Evolutionary conservation across 30 jellyfish, hydroid and myxozoan genomes (phyloP), one percentile per base, ranked within the genome.

Genomic region (Cassiopea xamachana): DNA sequence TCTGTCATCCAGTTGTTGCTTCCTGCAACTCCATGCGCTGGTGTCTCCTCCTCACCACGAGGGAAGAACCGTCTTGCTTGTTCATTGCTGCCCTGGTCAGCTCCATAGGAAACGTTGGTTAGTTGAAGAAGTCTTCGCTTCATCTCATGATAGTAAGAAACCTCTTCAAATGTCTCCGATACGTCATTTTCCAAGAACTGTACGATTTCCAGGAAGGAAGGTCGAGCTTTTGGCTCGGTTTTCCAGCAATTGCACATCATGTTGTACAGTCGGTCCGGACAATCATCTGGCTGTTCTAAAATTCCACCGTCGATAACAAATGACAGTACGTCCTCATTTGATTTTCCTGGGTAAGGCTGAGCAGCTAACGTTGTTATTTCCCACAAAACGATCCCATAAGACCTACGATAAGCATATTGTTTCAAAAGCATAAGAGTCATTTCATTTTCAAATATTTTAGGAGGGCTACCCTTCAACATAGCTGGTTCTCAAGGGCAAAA

Each of bases 301-400:
- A 79, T 86, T 15, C 98, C 99, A 46, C 97, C 95, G 16, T 79
- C 94, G 39, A 95, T 70, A 7, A 95, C 98, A 80, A 95, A 95
- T 46, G 87, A 72, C 45, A 95, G 55, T 7, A 95, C 99, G 58
- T 95, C 98, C 72, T 91, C 99, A 67, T 95, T 90, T 27, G 99
- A 91, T 87, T 91, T 91, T 10, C 99, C 99, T 12, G 97, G 98
- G 81, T 95, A 95, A 7, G 99, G 99, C 84, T 95, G 99, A 10
- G 98, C 93, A n/a, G 97, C 97, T 15, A 95, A 73, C 1, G 99
- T 95, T 7, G 97, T 97, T 87, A 95, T 91, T 83, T 95, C 99
- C 99, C 99, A 95, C 73, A 95, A 79, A 7, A 95, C 99, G 60
- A 95, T 97, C n/a, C 99, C 99, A 59, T 83, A 91, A 7, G 99